phyloP scores from a whole-genome alignment of 1,140 invertebrate genomes.

The Drosophila equinoxialis region DNA sequence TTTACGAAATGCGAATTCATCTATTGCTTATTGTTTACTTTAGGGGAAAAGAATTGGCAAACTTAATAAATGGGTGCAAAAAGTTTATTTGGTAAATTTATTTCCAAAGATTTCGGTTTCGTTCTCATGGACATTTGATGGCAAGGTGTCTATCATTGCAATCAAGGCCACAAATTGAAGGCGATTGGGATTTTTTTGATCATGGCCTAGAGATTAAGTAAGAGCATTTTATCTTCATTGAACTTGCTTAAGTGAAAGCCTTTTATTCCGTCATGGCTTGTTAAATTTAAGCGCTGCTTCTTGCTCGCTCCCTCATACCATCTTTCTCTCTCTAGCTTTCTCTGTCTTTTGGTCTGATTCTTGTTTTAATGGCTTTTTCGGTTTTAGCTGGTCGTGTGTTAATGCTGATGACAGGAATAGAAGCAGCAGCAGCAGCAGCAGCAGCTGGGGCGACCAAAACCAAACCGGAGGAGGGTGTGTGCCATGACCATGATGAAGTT shows the following conservation, averaged over 20 bases:
- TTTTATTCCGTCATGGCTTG: conserved; percentile 9
- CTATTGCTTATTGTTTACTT: too few relatives aligned
- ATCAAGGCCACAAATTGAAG: neutral
- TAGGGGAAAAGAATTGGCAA: too few relatives aligned
- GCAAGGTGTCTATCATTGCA: too few relatives aligned
- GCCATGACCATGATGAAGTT: conserved; percentile 60
- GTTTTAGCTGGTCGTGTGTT: conserved; percentile 54
- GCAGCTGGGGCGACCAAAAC: neutral
- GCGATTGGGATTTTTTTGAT: neutral
- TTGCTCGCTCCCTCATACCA: neutral
- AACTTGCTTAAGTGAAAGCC: conserved; percentile 12
- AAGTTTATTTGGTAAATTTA: too few relatives aligned
- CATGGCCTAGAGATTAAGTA: conserved; percentile 14
- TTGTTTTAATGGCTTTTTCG: conserved; percentile 11
- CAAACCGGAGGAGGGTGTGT: conserved; percentile 23
- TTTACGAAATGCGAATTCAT: too few relatives aligned
- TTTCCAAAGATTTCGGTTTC: too few relatives aligned
- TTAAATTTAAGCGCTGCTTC: conserved; percentile 3
- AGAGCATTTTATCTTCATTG: conserved; percentile 63
- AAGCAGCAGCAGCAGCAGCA: conserved; percentile 12
- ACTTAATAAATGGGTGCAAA: too few relatives aligned
- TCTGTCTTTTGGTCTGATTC: neutral
- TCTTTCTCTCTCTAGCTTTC: neutral
- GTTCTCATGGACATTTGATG: too few relatives aligned
- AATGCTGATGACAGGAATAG: conserved; percentile 61